Percentiles rank a stretch among this genome's conserved stretches.
Conservation (phyloP, 1,140 invertebrate genomes). For the Scaptomyza montana region DNA sequence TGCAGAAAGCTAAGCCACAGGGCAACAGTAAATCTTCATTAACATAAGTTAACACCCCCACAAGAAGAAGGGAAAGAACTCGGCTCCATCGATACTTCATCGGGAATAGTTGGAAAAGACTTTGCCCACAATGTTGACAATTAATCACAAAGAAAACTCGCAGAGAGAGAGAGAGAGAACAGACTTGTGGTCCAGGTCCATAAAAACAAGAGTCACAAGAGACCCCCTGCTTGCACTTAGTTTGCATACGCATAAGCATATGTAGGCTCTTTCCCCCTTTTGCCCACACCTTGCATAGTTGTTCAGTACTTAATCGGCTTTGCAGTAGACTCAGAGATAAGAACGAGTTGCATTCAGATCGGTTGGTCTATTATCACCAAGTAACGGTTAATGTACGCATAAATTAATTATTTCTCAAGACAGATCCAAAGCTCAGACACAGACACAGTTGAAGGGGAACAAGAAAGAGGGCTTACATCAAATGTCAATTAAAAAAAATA, state of each 20-base stretch:
- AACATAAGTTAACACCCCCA: conserved; percentile 21
- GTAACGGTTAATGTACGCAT: conserved; percentile 80
- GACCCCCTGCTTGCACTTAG: conserved; percentile 1
- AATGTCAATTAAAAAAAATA: conserved; percentile 52
- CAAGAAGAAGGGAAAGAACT: neutral
- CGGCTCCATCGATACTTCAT: conserved; percentile 8
- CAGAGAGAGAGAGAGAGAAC: conserved; percentile 15
- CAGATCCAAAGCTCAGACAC: conserved; percentile 27
- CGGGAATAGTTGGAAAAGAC: conserved; percentile 46
- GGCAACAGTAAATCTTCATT: conserved; percentile 67
- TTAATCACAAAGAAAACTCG: conserved; percentile 67
- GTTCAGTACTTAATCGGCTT: conserved; percentile 66
- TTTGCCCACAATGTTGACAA: conserved; percentile 59
- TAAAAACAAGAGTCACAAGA: conserved; percentile 53
- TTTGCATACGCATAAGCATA: neutral
- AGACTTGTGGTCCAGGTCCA: conserved; percentile 15
- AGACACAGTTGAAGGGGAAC: conserved; percentile 28
- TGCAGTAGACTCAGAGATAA: conserved; percentile 54
- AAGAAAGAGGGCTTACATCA: conserved; percentile 30
- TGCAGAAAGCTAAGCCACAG: conserved; percentile 8
- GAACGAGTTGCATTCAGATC: conserved; percentile 5
- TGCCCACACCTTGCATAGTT: conserved; percentile 53
- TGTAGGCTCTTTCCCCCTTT: neutral
- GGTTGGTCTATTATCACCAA: conserved; percentile 62
- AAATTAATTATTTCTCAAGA: conserved; percentile 76